Percentiles rank a stretch among this genome's conserved stretches.
Evolutionary conservation across 2,888 invertebrate genomes (phyloP).

Genomic region (Diaperis boleti): DNA sequence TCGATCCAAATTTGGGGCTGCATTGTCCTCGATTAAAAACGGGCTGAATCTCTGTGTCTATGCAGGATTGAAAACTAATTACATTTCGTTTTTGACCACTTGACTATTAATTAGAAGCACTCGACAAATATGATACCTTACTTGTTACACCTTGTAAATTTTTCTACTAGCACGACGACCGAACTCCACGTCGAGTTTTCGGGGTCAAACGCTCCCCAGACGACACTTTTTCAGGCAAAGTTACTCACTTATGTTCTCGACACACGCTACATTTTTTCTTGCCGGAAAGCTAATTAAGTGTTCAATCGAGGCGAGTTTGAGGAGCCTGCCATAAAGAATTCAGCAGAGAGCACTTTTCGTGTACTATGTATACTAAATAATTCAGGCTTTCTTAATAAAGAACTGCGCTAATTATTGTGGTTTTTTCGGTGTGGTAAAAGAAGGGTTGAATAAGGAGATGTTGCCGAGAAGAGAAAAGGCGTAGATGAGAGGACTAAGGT

Average conservation of each 20-base stretch:
- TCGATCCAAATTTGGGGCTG: no score
- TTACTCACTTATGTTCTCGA: conserved; percentile 15
- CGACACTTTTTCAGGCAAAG: conserved; percentile 10
- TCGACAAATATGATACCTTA: no score
- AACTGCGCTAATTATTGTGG: conserved; percentile 29
- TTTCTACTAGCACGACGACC: no score
- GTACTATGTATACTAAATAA: conserved; percentile 32
- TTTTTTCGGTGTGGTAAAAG: conserved; percentile 7
- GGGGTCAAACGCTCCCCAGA: conserved; percentile 2
- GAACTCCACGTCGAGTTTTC: neutral
- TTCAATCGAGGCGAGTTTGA: conserved; percentile 24
- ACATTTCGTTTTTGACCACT: no score
- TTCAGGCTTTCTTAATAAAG: conserved; percentile 24
- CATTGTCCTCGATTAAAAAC: no score
- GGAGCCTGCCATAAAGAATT: conserved; percentile 32
- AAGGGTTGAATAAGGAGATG: conserved; percentile 1
- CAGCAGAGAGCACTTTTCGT: conserved; percentile 23
- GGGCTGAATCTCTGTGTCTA: no score
- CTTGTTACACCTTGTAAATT: no score
- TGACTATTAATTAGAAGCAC: no score
- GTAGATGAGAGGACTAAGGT: neutral
- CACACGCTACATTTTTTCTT: conserved; percentile 34
- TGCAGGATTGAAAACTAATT: no score
- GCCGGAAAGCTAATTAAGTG: conserved; percentile 26
- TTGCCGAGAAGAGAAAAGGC: neutral